Evolutionary conservation across 2,888 invertebrate genomes (phyloP).

Genomic region (Amaurobius ferox): DNA sequence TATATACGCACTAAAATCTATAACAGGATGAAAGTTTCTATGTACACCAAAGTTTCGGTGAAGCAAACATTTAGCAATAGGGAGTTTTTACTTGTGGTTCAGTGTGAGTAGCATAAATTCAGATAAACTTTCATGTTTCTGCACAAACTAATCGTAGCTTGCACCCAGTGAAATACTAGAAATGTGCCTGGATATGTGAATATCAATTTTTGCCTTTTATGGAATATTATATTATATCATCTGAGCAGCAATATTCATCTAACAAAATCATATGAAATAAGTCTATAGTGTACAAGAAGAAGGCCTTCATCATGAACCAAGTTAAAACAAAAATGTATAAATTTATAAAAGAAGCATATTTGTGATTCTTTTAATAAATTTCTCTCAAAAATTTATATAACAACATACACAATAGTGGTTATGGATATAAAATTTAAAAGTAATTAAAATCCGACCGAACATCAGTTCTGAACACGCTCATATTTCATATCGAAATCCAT

Average conservation of each 20-base stretch:
- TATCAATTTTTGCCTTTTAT: constrained; percentile 9
- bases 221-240: background rate
- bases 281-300: too few species aligned
- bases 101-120: background rate
- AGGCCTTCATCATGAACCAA: too few species aligned
- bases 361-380: too few species aligned
- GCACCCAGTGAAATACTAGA: background rate
- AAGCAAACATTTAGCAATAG: background rate
- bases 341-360: too few species aligned
- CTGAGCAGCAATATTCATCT: background rate
- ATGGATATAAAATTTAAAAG: too few species aligned
- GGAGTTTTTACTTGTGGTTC: background rate
- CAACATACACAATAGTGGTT: too few species aligned
- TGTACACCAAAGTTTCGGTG: background rate
- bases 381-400: too few species aligned
- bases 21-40: background rate
- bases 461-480: too few species aligned
- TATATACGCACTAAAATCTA: background rate
- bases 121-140: background rate
- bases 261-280: background rate
- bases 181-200: constrained; percentile 12
- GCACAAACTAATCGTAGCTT: background rate
- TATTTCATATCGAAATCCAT: too few species aligned
- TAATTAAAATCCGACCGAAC: too few species aligned
- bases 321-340: too few species aligned